Base-by-base conservation (phyloP, 2,888 invertebrate species). In the Lycia hirtaria region DNA sequence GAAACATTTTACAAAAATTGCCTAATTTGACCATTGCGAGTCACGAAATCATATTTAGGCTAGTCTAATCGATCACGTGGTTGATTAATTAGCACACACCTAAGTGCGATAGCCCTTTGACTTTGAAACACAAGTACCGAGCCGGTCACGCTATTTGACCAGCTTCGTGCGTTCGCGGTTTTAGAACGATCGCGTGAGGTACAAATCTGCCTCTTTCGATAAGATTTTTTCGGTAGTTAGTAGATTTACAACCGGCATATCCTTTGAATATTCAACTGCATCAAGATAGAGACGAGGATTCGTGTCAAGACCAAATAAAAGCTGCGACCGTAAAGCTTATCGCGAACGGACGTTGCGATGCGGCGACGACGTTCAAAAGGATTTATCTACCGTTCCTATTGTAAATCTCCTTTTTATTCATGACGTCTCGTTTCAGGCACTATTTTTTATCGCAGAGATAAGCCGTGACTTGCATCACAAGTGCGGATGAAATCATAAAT, bases 261-360 rank as follows among this genome's bases (percentile, higher is more conserved):
- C 64, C 65, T 68, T 67, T 63, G 71, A 75, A 75, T 73, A 70
- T 77, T 82, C 74, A 80, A 80, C 73, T 75, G 67, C 67, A 52
- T 58, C 52, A 72, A 82, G 81, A 82, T 82, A 76, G 67, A 70
- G 74, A 71, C 71, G 65, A 66, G 68, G 75, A 79, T 83, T 84
- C 87, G 83, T 88, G 88, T 80, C 86, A 82, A 80, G 78, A 72
- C 65, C 78, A 83, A 87, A 89, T 88, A 88, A 88, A 88, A 81
- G 74, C 75, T 66, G 63, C 58, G 71, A 75, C 78, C 62, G 78
- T 87, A 84, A 86, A 88, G 78, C 75, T 87, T 88, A 88, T 90
- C 87, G 75, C 68, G 76, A 74, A 80, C 75, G 77, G 78, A 69
- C 75, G 73, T 56, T 71, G 75, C 53, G 55, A 62, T 71, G 73